Conservation (phyloP, 2,113 vertebrate species). For the Falcunculus frontatus region DNA sequence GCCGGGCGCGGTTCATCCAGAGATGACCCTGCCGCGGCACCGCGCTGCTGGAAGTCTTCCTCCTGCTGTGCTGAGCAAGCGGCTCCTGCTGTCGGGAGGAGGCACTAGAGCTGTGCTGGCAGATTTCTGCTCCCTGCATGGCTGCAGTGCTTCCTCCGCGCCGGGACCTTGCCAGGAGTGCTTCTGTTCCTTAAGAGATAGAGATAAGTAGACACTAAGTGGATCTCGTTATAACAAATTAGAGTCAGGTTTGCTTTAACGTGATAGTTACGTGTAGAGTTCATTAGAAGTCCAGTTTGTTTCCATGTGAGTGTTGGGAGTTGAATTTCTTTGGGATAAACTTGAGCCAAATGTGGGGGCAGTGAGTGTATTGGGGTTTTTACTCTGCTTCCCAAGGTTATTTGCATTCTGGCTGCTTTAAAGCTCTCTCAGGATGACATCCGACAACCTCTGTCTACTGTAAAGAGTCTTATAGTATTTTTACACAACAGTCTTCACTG, state of each 20-base stretch:
- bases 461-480: not conserved
- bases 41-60: not conserved
- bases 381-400: not conserved
- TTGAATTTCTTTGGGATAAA: not conserved
- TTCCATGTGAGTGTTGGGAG: not conserved
- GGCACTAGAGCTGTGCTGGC: not conserved
- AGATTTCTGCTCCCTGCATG: not conserved
- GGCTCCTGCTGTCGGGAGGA: not conserved
- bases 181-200: not conserved
- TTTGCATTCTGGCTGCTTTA: not conserved
- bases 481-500: not conserved
- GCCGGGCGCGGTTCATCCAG: fast-evolving
- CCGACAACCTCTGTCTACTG: not conserved
- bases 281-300: not conserved
- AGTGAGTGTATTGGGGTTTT: not conserved
- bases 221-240: not conserved
- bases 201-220: not conserved
- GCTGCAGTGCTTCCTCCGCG: not conserved
- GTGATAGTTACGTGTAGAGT: not conserved
- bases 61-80: not conserved
- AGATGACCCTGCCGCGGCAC: not conserved
- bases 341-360: not conserved
- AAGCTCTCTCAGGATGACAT: not conserved
- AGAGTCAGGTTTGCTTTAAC: not conserved
- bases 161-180: not conserved